Evolutionary conservation across 2,797 vertebrate genomes (phyloP).

Genomic region (Pteropus rufus): DNA sequence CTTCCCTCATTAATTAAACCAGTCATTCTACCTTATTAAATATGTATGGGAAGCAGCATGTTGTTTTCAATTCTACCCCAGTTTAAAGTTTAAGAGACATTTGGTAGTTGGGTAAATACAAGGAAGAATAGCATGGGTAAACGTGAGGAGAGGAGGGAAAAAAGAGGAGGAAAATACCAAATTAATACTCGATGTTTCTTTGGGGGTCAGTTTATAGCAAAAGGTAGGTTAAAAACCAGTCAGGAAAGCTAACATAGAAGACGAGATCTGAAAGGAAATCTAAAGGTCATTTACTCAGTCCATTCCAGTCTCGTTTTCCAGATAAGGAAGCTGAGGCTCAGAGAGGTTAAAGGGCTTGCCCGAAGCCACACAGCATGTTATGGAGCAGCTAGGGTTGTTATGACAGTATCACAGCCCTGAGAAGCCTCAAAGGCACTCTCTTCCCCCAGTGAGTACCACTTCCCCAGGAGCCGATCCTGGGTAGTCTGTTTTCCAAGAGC

Average conservation of each 20-base stretch:
- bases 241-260: background rate
- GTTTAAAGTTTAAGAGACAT: background rate
- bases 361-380: background rate
- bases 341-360: background rate
- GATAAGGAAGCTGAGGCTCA: background rate
- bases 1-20: slow-evolving; percentile 65
- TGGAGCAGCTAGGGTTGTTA: background rate
- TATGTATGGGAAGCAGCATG: background rate
- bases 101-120: background rate
- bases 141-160: background rate
- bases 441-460: background rate
- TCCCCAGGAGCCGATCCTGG: background rate
- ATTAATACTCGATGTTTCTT: background rate
- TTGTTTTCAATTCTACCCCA: slow-evolving; percentile 19
- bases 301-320: background rate
- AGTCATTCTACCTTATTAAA: slow-evolving; percentile 50
- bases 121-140: background rate
- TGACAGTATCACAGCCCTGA: background rate
- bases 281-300: background rate
- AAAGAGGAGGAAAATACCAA: background rate
- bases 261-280: background rate
- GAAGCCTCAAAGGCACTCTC: background rate
- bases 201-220: background rate
- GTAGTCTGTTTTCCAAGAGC: background rate
- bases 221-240: background rate